Base-by-base conservation (phyloP, 1,140 invertebrate species). In the Pristionchus pacificus region DNA sequence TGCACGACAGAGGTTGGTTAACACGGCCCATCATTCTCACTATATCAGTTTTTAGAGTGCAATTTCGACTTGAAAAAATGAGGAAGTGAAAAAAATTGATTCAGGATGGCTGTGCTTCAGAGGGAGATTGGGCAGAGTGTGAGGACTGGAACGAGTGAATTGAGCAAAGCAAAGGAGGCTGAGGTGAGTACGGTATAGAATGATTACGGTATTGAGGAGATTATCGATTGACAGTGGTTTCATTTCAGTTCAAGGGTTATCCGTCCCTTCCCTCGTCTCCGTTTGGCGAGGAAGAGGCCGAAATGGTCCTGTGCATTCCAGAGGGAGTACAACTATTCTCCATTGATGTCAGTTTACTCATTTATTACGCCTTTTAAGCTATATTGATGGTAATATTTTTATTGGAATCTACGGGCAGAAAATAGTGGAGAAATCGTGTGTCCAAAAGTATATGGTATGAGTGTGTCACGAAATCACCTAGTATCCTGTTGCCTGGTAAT, bases 251-350 rank as follows among this genome's bases (percentile, higher is more conserved):
- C 19, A 10, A 49, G 38, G 19, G 38, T 49, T 10, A 10, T 6
- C 38, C 6, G 6, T 10, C 38, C 19, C 6, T 49, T 49, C 38
- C 38, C 6, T 49, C 38, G 19, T 49, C 38, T 49, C 19, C 19
- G 38, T 6, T 10, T 49, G 19, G 6, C 19, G 6, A 64, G 19
- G 57, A 72, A 55, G 75, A 76, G 25, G 75, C 74, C 1, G 75
- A 76, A 25, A 30, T 75, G 24, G 70, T 76, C 30, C 76, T 60
- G 60, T 76, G 76, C 49, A 67, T 76, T 24, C 75, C 75, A 2
- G 72, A 76, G 14, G 75, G 75, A 15, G 75, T 76, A 1, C 75
- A 76, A 60, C 69, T 76, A 1, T 75, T 76, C 69, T 71, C 68
- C 15, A 71, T 76, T 30, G 74, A 75, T 55, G 72, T 73, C 14